Percentiles rank a stretch among this genome's conserved stretches.
Conservation (phyloP, 23 tunicate genomes). For the Pegea sp. region DNA sequence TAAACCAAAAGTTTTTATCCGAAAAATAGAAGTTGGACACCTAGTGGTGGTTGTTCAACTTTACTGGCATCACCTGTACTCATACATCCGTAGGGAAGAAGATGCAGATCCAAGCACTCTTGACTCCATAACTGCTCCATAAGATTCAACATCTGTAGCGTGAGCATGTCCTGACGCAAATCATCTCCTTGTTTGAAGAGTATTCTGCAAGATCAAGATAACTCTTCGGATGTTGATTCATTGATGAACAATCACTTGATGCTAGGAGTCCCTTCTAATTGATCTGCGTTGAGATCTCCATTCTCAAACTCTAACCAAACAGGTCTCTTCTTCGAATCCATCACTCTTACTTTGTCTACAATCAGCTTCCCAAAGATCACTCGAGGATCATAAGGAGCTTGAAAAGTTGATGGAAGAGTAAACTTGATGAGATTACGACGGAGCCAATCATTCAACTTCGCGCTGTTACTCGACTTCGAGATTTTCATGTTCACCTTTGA, state of each 20-base stretch:
- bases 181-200: conserved; percentile 94
- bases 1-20: conserved; percentile 1
- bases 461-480: conserved; percentile 8
- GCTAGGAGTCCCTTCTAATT: too few relatives aligned
- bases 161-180: conserved; percentile 82
- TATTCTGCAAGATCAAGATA: too few relatives aligned
- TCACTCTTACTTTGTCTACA: conserved; percentile 39
- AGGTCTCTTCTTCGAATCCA: conserved; percentile 87
- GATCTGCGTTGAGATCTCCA: too few relatives aligned
- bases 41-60: background rate
- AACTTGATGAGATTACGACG: conserved; percentile 19
- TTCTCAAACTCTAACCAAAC: conserved; percentile 75
- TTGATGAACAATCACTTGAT: too few relatives aligned
- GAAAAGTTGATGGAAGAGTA: conserved; percentile 30
- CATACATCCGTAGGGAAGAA: conserved; percentile 83
- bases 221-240: too few relatives aligned
- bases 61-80: conserved; percentile 43
- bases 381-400: conserved; percentile 83
- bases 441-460: conserved; percentile 15
- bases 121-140: conserved; percentile 75
- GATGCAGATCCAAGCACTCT: conserved; percentile 66
- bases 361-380: conserved; percentile 35
- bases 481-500: too few relatives aligned
- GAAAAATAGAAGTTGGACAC: background rate
- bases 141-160: conserved; percentile 64